These are phyloP conservation scores for Lepidocyrtinus sp. DNA, from an alignment of 2,888 invertebrate genomes.

Conservation along the genomic window DNA sequence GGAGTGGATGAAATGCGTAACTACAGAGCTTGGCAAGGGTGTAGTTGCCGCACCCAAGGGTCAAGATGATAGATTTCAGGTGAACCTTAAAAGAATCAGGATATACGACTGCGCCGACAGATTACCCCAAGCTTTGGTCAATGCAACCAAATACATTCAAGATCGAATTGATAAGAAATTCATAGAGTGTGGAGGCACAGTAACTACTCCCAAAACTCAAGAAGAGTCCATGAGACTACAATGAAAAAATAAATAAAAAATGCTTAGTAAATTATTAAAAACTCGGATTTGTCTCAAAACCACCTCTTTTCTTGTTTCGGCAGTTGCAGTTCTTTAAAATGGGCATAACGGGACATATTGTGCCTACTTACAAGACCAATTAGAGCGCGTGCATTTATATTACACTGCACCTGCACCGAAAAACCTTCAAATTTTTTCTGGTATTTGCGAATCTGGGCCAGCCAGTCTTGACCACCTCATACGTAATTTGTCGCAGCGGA, in stretches of 20 bases:
- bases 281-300: background rate
- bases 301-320: no score
- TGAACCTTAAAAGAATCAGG: constrained; percentile 81
- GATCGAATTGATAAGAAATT: constrained; percentile 31
- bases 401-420: background rate
- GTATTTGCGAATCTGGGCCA: no score
- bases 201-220: background rate
- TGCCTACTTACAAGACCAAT: background rate
- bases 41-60: constrained; percentile 75
- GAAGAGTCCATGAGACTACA: constrained; percentile 21
- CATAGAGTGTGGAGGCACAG: constrained; percentile 28
- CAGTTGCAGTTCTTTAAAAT: no score
- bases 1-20: constrained; percentile 80
- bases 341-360: no score
- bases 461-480: no score
- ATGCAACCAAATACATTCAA: constrained; percentile 57
- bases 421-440: background rate
- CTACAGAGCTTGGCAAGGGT: constrained; percentile 77
- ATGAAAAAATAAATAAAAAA: background rate
- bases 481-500: no score
- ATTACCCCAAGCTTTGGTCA: constrained; percentile 55
- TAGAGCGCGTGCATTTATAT: background rate
- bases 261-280: background rate
- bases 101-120: constrained; percentile 73
- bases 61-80: constrained; percentile 77